Percentiles rank a stretch among this genome's conserved stretches.
Conservation (phyloP, 2,797 vertebrate species). For the Tachyglossus aculeatus region DNA sequence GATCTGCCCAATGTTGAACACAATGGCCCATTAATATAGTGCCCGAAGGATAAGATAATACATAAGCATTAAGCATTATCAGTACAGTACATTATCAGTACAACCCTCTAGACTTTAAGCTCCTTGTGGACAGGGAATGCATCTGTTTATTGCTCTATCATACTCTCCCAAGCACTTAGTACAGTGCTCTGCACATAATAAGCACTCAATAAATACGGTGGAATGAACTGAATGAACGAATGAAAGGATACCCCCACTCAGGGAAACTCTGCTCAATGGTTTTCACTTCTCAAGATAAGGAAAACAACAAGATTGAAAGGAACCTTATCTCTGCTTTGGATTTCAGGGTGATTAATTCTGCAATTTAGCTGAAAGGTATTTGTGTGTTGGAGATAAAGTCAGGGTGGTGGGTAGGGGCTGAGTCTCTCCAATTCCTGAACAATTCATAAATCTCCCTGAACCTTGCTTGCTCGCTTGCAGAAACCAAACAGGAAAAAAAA, state of each 20-base stretch:
- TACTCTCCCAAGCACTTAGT: too few species aligned
- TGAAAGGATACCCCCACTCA: slow-evolving; percentile 39
- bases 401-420: slow-evolving; percentile 39
- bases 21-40: slow-evolving; percentile 27
- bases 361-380: slow-evolving; percentile 57
- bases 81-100: too few species aligned
- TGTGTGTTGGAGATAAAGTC: slow-evolving; percentile 46
- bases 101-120: too few species aligned
- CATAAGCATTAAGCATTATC: too few species aligned
- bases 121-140: too few species aligned
- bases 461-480: slow-evolving; percentile 30
- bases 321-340: slow-evolving; percentile 46
- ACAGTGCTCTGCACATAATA: too few species aligned
- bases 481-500: slow-evolving; percentile 38
- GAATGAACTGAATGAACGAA: too few species aligned
- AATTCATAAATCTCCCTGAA: slow-evolving; percentile 31
- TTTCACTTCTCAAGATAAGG: slow-evolving; percentile 58
- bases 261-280: slow-evolving; percentile 48
- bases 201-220: too few species aligned
- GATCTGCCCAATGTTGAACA: too few species aligned
- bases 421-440: slow-evolving; percentile 18
- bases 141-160: too few species aligned
- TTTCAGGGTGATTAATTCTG: slow-evolving; percentile 61
- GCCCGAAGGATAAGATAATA: slow-evolving; percentile 28
- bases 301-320: slow-evolving; percentile 38